These are phyloP conservation scores for Platypus cylindrus DNA, from an alignment of 2,888 invertebrate genomes.

Conservation along the genomic window DNA sequence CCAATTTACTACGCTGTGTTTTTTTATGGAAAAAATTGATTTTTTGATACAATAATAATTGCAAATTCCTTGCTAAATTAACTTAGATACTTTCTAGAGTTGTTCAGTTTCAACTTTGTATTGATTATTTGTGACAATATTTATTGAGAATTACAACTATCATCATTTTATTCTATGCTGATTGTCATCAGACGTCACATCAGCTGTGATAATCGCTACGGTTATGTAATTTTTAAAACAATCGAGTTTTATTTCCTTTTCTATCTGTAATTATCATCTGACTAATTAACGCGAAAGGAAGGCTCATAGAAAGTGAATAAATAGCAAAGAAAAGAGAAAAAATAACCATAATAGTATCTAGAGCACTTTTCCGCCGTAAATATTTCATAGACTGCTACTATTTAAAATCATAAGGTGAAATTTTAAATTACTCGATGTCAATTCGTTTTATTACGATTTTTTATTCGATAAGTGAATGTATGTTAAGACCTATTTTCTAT, in stretches of 20 bases:
- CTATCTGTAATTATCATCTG: slow-evolving; percentile 1
- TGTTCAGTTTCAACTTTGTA: too few species aligned
- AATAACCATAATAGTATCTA: slow-evolving; percentile 13
- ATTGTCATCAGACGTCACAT: too few species aligned
- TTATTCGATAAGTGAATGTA: slow-evolving; percentile 25
- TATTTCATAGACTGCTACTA: slow-evolving; percentile 25
- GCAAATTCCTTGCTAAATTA: too few species aligned
- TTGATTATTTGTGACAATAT: too few species aligned
- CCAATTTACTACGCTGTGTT: too few species aligned
- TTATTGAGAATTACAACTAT: too few species aligned
- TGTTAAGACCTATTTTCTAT: slow-evolving; percentile 29
- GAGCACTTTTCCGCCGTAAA: slow-evolving; percentile 27
- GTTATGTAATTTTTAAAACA: too few species aligned
- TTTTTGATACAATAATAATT: too few species aligned
- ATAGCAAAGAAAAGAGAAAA: not conserved
- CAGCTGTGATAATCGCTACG: too few species aligned
- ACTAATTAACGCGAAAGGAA: slow-evolving; percentile 1
- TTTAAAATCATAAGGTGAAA: slow-evolving; percentile 28
- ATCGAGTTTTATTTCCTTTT: slow-evolving; percentile 3
- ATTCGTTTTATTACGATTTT: slow-evolving; percentile 9
- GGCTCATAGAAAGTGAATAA: slow-evolving; percentile 1
- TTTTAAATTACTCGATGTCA: slow-evolving; percentile 18
- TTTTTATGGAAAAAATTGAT: too few species aligned
- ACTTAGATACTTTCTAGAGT: too few species aligned
- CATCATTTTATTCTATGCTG: too few species aligned